These are phyloP conservation scores for Psittacula cyanocephala DNA, from an alignment of 2,113 vertebrate genomes.

Conservation along the genomic window DNA sequence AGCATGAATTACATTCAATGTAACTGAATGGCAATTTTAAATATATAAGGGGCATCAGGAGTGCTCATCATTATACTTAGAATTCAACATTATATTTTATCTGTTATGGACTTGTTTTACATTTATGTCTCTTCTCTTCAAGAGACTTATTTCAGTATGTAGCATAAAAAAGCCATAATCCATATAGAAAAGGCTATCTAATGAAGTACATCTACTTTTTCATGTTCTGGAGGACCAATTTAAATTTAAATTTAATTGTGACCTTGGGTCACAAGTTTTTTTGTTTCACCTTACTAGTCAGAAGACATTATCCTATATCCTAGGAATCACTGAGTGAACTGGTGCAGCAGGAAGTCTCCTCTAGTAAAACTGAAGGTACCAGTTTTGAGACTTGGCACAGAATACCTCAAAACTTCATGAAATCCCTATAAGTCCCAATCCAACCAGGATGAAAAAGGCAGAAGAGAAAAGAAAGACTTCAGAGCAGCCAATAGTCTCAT, in stretches of 20 bases:
- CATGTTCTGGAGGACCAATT: background rate
- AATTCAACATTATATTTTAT: constrained; percentile 71
- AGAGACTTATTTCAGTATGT: constrained; percentile 34
- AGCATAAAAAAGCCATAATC: background rate
- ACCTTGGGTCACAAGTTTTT: background rate
- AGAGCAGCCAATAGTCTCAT: background rate
- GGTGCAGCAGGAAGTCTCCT: background rate
- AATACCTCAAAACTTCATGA: background rate
- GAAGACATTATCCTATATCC: background rate
- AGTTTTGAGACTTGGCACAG: background rate
- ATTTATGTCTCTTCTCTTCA: constrained; percentile 60
- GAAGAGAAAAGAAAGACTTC: background rate
- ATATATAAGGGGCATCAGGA: constrained; percentile 76
- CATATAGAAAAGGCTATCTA: background rate
- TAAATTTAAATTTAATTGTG: background rate
- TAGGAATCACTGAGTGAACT: background rate
- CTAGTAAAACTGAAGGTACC: background rate
- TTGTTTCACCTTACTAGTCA: background rate
- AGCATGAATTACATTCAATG: constrained; percentile 75
- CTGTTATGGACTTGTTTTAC: constrained; percentile 62
- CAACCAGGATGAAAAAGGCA: background rate
- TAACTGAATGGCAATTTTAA: constrained; percentile 79
- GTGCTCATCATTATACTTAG: constrained; percentile 67
- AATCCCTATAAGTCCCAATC: background rate
- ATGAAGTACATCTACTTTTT: background rate